These are phyloP conservation scores for Hafferia zeledoni DNA, from an alignment of 2,797 vertebrate genomes.

Conservation along the genomic window DNA sequence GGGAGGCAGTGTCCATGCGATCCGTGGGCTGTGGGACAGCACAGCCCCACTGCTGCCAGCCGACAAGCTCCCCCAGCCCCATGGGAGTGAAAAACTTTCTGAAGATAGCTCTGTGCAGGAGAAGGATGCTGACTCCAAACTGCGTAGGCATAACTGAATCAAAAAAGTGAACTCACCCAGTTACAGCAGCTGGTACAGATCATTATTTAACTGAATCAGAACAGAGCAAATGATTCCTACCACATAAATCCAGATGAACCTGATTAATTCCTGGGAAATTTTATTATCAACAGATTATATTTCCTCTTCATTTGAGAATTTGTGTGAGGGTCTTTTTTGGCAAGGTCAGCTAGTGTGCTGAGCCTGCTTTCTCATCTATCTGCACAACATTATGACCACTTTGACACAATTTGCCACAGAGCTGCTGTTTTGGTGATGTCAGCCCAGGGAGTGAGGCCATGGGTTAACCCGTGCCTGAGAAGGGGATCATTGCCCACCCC, in stretches of 20 bases:
- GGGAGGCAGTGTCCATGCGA: fast-evolving
- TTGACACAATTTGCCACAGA: fast-evolving
- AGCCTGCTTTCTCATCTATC: background rate
- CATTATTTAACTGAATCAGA: conserved; percentile 42
- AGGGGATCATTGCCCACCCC: background rate
- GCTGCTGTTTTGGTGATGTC: background rate
- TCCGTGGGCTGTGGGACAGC: background rate
- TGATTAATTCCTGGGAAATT: background rate
- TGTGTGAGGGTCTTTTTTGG: background rate
- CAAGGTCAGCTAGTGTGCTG: background rate
- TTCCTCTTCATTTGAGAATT: background rate
- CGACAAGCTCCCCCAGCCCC: background rate
- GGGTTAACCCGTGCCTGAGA: background rate
- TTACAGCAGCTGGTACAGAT: conserved; percentile 33
- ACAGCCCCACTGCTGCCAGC: background rate
- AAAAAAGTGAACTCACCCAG: conserved; percentile 39
- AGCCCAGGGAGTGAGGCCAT: background rate
- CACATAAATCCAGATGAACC: background rate
- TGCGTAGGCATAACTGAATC: conserved; percentile 28
- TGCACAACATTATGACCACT: background rate
- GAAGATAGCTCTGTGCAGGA: background rate
- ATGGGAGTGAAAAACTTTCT: background rate
- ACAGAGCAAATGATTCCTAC: conserved; percentile 1
- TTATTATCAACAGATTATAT: background rate
- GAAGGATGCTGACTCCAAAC: conserved; percentile 4